Evolutionary conservation across 2,113 vertebrate species (phyloP), one percentile per base, ranked within the genome.

Genomic region (Odobenus rosmarus): DNA sequence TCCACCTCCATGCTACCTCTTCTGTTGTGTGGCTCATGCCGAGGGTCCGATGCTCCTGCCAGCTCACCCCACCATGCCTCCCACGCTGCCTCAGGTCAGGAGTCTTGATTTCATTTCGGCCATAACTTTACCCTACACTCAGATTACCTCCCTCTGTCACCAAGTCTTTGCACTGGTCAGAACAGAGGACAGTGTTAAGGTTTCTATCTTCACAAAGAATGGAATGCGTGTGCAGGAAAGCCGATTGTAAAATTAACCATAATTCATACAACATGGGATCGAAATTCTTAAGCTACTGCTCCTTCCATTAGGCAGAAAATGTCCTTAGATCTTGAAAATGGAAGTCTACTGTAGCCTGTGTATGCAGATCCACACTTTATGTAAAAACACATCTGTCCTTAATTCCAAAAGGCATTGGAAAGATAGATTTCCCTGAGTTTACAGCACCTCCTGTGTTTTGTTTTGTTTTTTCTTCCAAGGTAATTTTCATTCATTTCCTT

Each of bases 251-350:
- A 94, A 95, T 72, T 62, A 85, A 33, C 59, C 8, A 1, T 33
- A 87, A 89, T 49, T 21, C 11, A 31, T 33, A 59, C 26, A 81
- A 46, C 9, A 11, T 64, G 57, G n/a, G 23, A 36, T 7, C 71
- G 53, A 95, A 92, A 91, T 93, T 83, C 62, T 33, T 91, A 55
- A 36, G 39, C 71, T 94, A 81, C n/a, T 36, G 6, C 19, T 85
- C 64, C 8, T 69, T 89, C 46, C 42, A 3, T 59, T 85, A 57
- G 69, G 36, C 19, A 85, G 69, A 87, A 95, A 51, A 59, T 46
- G 19, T 71, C 55, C 53, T 51, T 86, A 59, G 42, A 51, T 49
- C 69, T 85, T 74, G 62, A 92, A 95, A 96, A 57, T n/a, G 76
- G 46, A 95, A 69, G 76, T 72, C 42, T 21, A 23, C 5, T 42